These are phyloP conservation scores for Sus cebifrons DNA, from an alignment of 2,797 vertebrate species.

Conservation along the genomic window DNA sequence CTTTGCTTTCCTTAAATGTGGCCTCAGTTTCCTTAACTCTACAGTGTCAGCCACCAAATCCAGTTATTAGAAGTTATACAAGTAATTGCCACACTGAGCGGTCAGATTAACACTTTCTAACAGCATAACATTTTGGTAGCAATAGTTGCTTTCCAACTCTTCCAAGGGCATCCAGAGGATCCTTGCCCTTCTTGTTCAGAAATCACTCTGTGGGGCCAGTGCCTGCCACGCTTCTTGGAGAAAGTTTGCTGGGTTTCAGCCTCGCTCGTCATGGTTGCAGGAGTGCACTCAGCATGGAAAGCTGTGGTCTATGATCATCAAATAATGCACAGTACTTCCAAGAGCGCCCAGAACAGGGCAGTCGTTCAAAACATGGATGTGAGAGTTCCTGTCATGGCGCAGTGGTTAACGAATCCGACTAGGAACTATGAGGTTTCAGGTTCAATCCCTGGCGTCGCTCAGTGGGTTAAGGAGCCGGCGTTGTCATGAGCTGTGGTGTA, in stretches of 20 bases:
- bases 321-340: not conserved
- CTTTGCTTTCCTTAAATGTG: conserved; percentile 17
- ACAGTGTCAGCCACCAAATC: conserved; percentile 5
- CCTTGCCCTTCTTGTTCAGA: conserved; percentile 96
- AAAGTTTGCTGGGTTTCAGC: conserved; percentile 94
- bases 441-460: no score
- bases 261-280: conserved; percentile 92
- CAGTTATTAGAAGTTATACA: conserved; percentile 35
- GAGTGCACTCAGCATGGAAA: no score
- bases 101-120: not conserved
- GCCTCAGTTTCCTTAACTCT: conserved; percentile 72
- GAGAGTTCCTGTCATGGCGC: no score
- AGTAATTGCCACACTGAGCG: not conserved
- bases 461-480: no score
- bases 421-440: no score
- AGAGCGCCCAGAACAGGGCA: not conserved
- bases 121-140: not conserved
- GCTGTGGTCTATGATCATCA: not conserved
- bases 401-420: no score
- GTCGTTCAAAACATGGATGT: not conserved
- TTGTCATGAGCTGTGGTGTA: no score
- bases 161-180: conserved; percentile 92
- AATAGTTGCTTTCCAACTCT: not conserved
- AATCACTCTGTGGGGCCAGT: conserved; percentile 95
- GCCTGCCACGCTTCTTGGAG: conserved; percentile 95